Evolutionary conservation across 2,888 invertebrate species (phyloP), one percentile per base, ranked within the genome.

Genomic region (Coleophora flavipennella): DNA sequence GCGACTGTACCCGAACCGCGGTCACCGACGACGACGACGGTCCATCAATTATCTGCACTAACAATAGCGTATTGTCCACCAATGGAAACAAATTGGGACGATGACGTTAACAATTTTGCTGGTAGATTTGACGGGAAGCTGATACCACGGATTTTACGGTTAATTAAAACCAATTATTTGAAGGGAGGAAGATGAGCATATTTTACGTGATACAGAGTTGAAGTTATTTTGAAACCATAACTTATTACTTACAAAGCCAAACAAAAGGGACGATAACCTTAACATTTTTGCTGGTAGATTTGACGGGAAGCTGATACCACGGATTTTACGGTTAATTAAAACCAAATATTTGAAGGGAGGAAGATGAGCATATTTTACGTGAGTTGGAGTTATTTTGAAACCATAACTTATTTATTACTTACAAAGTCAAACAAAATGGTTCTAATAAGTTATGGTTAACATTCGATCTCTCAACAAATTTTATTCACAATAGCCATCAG

Each of bases 81-180:
- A 64, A 66, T 68, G 59, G 62, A 67, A 75, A 69, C 68, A 67
- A 76, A 78, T 79, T 78, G 76, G 63, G 57, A 58, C 48, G 62
- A 72, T 76, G 75, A 76, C 70, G 53, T 49, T 48, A 67, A 59
- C 49, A 58, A 69, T 67, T 65, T 51, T 52, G 43, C 47, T 39
- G 44, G 48, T 45, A 44, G 50, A 49, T 43, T 42, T 48, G 49
- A 53, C 55, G 44, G 55, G 55, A 55, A 55, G 50, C 48, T 49
- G 46, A 50, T 50, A 45, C 48, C 48, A 56, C 49, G 55, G 46
- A 49, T 20, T 47, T 54, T 57, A 54, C 40, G 48, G 48, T 47
- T 60, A 59, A 67, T 63, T 62, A 58, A 44, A 48, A 50, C 48
- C 48, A 52, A 47, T 37, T 31, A 33, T 33, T 12, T n/a, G 3